These are phyloP conservation scores for Dromas ardeola DNA, from an alignment of 2,113 vertebrate genomes.

Conservation along the genomic window DNA sequence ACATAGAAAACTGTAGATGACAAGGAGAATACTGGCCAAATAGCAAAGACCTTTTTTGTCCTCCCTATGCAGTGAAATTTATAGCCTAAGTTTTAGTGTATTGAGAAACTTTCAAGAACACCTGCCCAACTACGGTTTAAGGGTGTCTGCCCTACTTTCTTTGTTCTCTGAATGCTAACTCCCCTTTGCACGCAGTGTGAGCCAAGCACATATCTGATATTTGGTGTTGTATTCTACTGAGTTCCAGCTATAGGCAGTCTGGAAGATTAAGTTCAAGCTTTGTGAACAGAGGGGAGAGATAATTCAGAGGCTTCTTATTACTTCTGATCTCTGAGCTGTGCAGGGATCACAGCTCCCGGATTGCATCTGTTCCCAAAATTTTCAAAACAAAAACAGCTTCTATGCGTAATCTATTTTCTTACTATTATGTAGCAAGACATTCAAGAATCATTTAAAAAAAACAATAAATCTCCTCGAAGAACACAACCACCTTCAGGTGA, in stretches of 20 bases:
- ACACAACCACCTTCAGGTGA: neutral
- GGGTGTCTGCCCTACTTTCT: neutral
- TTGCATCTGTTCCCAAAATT: neutral
- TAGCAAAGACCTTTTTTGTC: neutral
- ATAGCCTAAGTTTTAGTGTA: neutral
- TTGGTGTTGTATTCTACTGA: neutral
- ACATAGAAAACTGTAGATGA: fast-evolving
- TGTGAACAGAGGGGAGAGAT: conserved; percentile 25
- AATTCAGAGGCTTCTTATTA: conserved; percentile 30
- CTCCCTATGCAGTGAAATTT: neutral
- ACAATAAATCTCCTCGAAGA: neutral
- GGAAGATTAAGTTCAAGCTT: conserved; percentile 31
- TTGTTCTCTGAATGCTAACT: neutral
- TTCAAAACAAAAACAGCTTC: neutral
- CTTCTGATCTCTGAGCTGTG: neutral
- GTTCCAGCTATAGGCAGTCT: neutral
- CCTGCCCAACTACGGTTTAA: neutral
- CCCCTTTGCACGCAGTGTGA: neutral
- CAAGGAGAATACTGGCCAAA: neutral
- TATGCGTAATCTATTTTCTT: neutral
- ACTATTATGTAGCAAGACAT: neutral
- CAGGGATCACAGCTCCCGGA: neutral
- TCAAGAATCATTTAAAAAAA: neutral
- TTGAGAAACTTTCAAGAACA: neutral
- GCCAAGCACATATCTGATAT: neutral